These are phyloP conservation scores for Merluccius polli DNA, from an alignment of 2,797 vertebrate genomes.

Conservation along the genomic window DNA sequence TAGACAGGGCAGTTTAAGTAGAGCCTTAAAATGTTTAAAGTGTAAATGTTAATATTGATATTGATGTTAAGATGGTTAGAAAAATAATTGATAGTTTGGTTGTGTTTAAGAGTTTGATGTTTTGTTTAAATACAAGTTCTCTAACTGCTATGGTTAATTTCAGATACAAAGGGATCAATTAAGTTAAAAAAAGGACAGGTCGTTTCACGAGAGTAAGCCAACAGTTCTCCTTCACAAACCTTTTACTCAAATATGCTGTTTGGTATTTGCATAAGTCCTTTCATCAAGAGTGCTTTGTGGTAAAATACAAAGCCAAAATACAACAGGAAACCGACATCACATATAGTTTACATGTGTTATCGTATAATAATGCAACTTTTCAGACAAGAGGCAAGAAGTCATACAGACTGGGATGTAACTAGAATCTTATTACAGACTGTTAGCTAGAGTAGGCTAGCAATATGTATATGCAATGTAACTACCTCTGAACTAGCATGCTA, in stretches of 20 bases:
- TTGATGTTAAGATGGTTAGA: conserved; percentile 46
- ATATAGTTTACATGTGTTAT: conserved; percentile 52
- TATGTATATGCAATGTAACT: conserved; percentile 79
- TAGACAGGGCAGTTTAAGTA: conserved; percentile 34
- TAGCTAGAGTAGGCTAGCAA: conserved; percentile 65
- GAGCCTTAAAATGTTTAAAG: conserved; percentile 40
- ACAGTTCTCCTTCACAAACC: conserved; percentile 32
- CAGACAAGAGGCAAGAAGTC: conserved; percentile 37
- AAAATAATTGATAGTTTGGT: conserved; percentile 40
- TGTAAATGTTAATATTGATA: conserved; percentile 63
- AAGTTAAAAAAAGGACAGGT: conserved; percentile 17
- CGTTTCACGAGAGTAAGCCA: conserved; percentile 57
- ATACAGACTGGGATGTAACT: conserved; percentile 52
- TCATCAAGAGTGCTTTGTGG: conserved; percentile 24
- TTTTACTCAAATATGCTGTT: conserved; percentile 19
- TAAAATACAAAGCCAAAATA: conserved; percentile 33
- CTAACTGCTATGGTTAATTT: conserved; percentile 44
- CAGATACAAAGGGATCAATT: conserved; percentile 46
- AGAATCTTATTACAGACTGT: conserved; percentile 47
- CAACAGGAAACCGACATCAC: conserved; percentile 34
- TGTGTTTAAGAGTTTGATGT: conserved; percentile 35
- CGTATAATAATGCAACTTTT: conserved; percentile 38
- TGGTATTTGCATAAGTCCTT: conserved; percentile 27
- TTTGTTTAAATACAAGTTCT: conserved; percentile 34
- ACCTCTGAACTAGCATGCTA: conserved; percentile 82